phyloP scores from a whole-genome alignment of 2,797 vertebrate species.

The Falco cherrug region DNA sequence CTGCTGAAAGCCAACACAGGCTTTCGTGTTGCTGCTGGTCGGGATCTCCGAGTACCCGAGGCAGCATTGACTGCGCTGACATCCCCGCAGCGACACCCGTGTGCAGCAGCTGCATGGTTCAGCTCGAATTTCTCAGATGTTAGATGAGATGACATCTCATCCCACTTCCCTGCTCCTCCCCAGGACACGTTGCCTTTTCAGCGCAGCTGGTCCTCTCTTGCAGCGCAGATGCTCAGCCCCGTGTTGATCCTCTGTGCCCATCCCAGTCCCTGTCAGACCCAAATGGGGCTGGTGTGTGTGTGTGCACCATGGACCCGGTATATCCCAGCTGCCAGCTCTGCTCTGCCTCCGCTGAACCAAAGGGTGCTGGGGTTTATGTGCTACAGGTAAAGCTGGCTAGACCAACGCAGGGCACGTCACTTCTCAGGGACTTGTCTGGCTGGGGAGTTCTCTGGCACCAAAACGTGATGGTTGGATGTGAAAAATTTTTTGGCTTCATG shows the following conservation, averaged over 20 bases:
- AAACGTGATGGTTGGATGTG: neutral
- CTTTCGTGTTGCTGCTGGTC: neutral
- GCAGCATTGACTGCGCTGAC: neutral
- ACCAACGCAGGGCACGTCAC: neutral
- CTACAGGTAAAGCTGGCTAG: neutral
- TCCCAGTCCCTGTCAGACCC: neutral
- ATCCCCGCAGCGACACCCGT: rapidly evolving
- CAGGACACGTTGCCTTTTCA: neutral
- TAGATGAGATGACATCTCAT: neutral
- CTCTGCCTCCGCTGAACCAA: neutral
- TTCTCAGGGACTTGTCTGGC: neutral
- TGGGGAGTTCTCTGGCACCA: neutral
- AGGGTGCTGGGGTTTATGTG: neutral
- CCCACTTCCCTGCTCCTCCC: neutral
- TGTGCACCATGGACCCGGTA: rapidly evolving
- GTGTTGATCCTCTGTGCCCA: neutral
- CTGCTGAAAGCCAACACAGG: neutral
- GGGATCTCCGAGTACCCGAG: neutral
- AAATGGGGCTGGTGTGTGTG: rapidly evolving
- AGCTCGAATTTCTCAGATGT: neutral
- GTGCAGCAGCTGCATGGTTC: neutral
- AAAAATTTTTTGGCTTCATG: neutral
- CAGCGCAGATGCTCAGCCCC: neutral
- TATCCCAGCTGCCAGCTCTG: neutral
- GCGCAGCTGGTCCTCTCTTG: neutral